phyloP scores from a whole-genome alignment of 1,140 invertebrate genomes.

The Ctenoplectra terminalis region DNA sequence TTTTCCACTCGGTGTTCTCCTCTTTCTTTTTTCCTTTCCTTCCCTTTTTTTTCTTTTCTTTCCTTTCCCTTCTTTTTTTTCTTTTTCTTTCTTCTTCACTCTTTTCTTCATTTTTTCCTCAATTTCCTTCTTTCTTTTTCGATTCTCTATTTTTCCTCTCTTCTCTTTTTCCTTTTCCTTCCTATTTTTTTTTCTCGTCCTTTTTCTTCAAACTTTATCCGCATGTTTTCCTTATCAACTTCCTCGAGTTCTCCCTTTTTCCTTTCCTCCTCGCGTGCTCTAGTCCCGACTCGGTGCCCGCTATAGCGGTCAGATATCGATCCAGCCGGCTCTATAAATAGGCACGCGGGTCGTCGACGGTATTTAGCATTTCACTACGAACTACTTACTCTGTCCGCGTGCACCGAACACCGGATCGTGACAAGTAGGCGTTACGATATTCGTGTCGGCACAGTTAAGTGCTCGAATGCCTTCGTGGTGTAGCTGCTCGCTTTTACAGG shows the following conservation, averaged over 20 bases:
- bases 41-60: background rate
- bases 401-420: conserved; percentile 19
- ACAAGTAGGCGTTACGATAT: conserved; percentile 39
- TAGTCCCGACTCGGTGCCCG: background rate
- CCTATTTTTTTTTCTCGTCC: background rate
- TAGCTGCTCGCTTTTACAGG: background rate
- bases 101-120: background rate
- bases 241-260: background rate
- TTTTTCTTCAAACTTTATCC: background rate
- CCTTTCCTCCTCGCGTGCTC: conserved; percentile 13
- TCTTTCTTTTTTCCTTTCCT: too few relatives aligned
- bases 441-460: background rate
- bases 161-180: too few relatives aligned
- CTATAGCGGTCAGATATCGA: conserved; percentile 70
- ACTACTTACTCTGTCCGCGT: conserved; percentile 56
- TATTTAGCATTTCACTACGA: conserved; percentile 75
- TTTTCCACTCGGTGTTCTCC: background rate
- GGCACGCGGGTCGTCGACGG: conserved; percentile 58
- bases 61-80: background rate
- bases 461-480: background rate
- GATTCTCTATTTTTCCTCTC: background rate
- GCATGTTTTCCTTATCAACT: background rate
- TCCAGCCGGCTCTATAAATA: conserved; percentile 73
- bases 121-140: background rate
- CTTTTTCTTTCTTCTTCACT: background rate